Conservation (phyloP, 1,140 invertebrate genomes). For the Asbolus verrucosus region DNA sequence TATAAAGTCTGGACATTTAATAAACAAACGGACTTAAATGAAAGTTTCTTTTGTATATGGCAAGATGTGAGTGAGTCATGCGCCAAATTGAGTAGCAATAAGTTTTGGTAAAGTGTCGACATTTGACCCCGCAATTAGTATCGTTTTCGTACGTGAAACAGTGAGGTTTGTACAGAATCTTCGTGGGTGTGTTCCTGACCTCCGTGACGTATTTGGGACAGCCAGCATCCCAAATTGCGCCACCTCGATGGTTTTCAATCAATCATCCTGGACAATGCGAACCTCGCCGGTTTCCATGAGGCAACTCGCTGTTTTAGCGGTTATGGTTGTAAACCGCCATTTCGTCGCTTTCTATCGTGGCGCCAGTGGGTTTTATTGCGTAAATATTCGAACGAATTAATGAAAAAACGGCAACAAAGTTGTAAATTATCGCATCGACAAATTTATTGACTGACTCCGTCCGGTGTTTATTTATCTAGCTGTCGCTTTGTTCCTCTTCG, state of each 20-base stretch:
- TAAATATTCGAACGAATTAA: constrained; percentile 13
- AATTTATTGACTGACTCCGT: constrained; percentile 19
- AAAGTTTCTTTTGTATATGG: constrained; percentile 38
- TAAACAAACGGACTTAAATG: constrained; percentile 32
- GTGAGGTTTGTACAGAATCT: not conserved
- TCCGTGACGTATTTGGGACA: constrained; percentile 27
- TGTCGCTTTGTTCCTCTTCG: constrained; percentile 1
- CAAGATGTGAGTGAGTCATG: constrained; percentile 32
- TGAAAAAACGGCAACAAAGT: constrained; percentile 12
- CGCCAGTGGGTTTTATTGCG: constrained; percentile 33
- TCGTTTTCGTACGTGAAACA: constrained; percentile 12
- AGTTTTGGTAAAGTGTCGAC: constrained; percentile 42
- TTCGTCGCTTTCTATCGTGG: constrained; percentile 31
- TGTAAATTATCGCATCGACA: constrained; percentile 25
- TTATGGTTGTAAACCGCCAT: constrained; percentile 33
- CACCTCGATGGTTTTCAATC: constrained; percentile 25
- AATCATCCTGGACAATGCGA: constrained; percentile 30
- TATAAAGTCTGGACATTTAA: constrained; percentile 18
- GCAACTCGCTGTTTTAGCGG: constrained; percentile 24
- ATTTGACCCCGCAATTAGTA: constrained; percentile 43
- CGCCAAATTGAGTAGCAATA: constrained; percentile 44
- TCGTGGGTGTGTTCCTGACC: constrained; percentile 41
- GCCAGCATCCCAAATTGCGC: constrained; percentile 5
- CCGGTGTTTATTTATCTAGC: constrained; percentile 13
- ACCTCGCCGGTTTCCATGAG: constrained; percentile 15